These are phyloP conservation scores for Lepus oiostolus DNA, from an alignment of 2,797 vertebrate genomes.

Conservation along the genomic window DNA sequence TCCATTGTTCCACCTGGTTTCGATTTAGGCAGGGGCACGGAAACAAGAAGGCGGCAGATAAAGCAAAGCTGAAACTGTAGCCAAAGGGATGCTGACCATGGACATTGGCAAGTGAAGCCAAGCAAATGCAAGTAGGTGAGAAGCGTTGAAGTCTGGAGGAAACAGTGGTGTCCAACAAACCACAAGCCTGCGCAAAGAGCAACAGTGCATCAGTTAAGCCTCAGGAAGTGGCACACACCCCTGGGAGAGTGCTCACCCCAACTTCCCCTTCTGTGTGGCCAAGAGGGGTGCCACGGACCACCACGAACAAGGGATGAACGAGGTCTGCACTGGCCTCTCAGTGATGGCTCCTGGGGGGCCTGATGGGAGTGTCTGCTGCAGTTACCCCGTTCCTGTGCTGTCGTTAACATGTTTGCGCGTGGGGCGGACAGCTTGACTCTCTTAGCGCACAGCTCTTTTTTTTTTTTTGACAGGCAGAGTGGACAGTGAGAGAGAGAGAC, in stretches of 20 bases:
- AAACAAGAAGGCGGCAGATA: neutral
- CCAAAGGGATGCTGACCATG: neutral
- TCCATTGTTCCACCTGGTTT: neutral
- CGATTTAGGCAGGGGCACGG: neutral
- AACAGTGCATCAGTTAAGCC: neutral
- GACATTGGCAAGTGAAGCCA: neutral
- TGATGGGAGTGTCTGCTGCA: neutral
- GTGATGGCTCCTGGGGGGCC: no score
- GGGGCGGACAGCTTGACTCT: neutral
- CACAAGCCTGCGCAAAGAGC: slow-evolving; percentile 29
- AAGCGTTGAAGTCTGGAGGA: slow-evolving; percentile 22
- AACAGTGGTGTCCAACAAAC: slow-evolving; percentile 61
- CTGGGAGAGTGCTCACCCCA: neutral
- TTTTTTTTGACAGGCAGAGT: no score
- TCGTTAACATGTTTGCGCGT: neutral
- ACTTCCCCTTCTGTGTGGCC: neutral
- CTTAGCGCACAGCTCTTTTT: neutral
- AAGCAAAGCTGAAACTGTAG: neutral
- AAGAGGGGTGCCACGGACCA: neutral
- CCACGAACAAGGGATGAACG: neutral
- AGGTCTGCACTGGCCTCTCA: neutral
- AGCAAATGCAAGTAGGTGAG: neutral
- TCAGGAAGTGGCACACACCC: slow-evolving; percentile 30
- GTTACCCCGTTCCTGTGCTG: neutral
- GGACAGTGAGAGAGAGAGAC: no score